Evolutionary conservation across 2,888 invertebrate genomes (phyloP).

Genomic region (Aphidoletes aphidimyza): DNA sequence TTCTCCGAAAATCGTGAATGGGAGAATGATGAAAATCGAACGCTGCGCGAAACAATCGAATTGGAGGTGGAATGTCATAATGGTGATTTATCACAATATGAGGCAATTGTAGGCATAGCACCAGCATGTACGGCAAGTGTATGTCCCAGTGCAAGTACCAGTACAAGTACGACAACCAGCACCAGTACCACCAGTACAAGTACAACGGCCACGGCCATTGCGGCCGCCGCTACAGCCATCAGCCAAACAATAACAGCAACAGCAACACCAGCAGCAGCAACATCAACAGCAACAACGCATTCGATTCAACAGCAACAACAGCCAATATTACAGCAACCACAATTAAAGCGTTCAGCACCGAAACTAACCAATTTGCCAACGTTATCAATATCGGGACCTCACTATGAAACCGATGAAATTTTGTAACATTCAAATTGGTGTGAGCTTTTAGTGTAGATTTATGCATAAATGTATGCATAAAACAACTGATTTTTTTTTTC

Average conservation of each 20-base stretch:
- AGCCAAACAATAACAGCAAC: conserved; percentile 60
- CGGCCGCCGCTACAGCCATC: conserved; percentile 61
- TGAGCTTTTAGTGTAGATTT: conserved; percentile 46
- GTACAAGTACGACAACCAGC: background rate
- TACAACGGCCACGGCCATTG: conserved; percentile 56
- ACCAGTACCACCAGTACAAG: conserved; percentile 56
- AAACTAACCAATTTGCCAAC: conserved; percentile 73
- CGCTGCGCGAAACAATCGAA: conserved; percentile 59
- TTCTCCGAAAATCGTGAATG: conserved; percentile 64
- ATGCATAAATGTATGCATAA: background rate
- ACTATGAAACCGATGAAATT: conserved; percentile 38
- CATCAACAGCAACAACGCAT: conserved; percentile 58
- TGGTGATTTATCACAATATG: conserved; percentile 50
- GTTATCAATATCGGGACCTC: conserved; percentile 73
- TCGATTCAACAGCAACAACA: conserved; percentile 59
- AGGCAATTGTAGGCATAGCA: background rate
- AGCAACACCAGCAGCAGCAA: conserved; percentile 60
- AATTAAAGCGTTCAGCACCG: conserved; percentile 59
- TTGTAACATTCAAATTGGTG: conserved; percentile 51
- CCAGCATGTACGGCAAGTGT: conserved; percentile 55
- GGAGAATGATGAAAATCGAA: conserved; percentile 62
- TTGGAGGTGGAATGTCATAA: conserved; percentile 59
- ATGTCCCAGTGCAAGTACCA: conserved; percentile 56
- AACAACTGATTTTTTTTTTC: too few species aligned
- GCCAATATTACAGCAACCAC: conserved; percentile 60